Conservation (phyloP, 2,888 invertebrate genomes). For the Ceriagrion tenellum region DNA sequence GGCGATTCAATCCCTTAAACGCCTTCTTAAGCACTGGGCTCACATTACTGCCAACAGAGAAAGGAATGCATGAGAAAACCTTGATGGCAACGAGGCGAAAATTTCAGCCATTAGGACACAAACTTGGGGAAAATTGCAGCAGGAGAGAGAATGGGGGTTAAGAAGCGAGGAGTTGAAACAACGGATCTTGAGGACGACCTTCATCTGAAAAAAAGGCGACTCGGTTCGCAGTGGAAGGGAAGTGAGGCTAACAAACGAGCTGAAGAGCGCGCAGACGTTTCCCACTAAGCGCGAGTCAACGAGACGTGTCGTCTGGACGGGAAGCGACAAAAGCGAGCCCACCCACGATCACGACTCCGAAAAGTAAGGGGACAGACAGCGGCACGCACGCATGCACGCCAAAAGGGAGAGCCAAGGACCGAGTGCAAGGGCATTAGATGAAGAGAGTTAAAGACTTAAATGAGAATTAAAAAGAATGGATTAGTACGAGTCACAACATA, state of each 20-base stretch:
- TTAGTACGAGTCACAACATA: too few relatives aligned
- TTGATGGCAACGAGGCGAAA: not conserved
- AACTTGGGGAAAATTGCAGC: not conserved
- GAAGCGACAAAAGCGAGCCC: constrained; percentile 16
- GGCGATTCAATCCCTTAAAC: too few relatives aligned
- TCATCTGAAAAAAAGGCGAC: not conserved
- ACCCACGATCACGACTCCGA: not conserved
- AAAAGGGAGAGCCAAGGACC: not conserved
- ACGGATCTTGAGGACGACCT: not conserved
- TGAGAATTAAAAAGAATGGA: too few relatives aligned
- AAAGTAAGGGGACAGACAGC: not conserved
- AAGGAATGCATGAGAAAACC: not conserved
- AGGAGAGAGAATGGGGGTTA: not conserved
- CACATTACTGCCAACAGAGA: not conserved
- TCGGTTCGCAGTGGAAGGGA: not conserved
- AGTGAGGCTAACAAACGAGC: not conserved
- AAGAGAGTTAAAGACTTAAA: too few relatives aligned
- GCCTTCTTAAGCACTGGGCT: not conserved
- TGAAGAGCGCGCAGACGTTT: not conserved
- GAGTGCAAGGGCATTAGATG: not conserved
- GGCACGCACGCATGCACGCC: not conserved
- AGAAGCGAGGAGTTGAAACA: not conserved
- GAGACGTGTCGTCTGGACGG: constrained; percentile 31
- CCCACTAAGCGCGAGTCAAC: constrained; percentile 19
- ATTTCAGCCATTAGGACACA: not conserved